A percentile compares a stretch with the other conserved stretches of the same genome.
Evolutionary conservation across 2,888 invertebrate genomes (phyloP).

Genomic region (Thalpophila matura): DNA sequence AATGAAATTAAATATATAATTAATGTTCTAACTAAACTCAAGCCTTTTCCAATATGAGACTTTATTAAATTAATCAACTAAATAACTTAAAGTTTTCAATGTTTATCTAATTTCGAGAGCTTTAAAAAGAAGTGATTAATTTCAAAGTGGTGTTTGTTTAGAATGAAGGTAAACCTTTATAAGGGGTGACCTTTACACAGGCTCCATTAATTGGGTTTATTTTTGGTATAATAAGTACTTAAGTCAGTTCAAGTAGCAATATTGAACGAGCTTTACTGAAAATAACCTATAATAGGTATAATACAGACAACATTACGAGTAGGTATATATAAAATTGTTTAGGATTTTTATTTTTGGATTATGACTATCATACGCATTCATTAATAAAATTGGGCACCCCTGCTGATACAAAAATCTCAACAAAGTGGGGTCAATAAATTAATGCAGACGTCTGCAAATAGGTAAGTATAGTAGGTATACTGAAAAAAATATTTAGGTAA

Average conservation of each 20-base stretch:
- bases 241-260: slow-evolving; percentile 6
- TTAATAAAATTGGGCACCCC: too few species aligned
- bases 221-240: slow-evolving; percentile 30
- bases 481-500: too few species aligned
- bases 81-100: slow-evolving; percentile 1
- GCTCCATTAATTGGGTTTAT: slow-evolving; percentile 39
- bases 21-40: too few species aligned
- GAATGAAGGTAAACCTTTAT: slow-evolving; percentile 12
- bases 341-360: too few species aligned
- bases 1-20: too few species aligned
- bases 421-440: too few species aligned
- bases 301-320: too few species aligned
- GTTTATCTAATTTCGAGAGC: background rate
- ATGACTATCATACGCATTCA: too few species aligned
- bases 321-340: background rate
- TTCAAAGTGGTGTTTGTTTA: slow-evolving; percentile 6
- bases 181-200: slow-evolving; percentile 17
- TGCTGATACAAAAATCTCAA: too few species aligned
- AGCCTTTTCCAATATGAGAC: too few species aligned
- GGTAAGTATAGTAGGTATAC: too few species aligned
- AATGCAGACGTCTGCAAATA: too few species aligned
- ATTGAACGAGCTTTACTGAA: slow-evolving; percentile 12
- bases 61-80: slow-evolving; percentile 7
- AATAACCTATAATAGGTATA: slow-evolving; percentile 7
- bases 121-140: background rate